Evolutionary conservation across 2,113 vertebrate genomes (phyloP).

Genomic region (Mesocricetus auratus): DNA sequence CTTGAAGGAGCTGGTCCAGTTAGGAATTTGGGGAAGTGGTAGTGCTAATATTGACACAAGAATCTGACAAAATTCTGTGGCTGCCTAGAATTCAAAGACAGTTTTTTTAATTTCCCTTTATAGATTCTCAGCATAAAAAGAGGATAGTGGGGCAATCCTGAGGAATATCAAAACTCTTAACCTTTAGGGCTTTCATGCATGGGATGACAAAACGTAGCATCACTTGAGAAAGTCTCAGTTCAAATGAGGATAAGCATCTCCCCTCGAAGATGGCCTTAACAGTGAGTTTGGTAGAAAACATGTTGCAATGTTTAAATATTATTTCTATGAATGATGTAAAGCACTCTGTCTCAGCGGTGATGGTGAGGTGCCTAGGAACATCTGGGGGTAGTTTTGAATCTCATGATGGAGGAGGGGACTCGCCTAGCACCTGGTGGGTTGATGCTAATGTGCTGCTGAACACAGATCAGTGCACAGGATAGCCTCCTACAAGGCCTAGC

Average conservation of each 20-base stretch:
- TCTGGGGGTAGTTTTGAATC: neutral
- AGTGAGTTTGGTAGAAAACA: neutral
- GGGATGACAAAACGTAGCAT: neutral
- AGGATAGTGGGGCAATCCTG: neutral
- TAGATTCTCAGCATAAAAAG: neutral
- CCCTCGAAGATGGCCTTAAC: neutral
- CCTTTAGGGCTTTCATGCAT: neutral
- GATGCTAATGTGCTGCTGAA: neutral
- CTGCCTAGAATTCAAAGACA: slow-evolving; percentile 2
- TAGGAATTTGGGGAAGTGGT: neutral
- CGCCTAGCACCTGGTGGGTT: neutral
- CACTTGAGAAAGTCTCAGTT: slow-evolving; percentile 11
- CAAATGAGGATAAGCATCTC: neutral
- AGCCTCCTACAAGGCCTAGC: neutral
- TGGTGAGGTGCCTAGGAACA: neutral
- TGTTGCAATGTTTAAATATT: neutral
- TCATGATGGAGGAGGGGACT: neutral
- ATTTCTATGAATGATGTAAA: slow-evolving; percentile 8
- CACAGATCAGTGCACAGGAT: neutral
- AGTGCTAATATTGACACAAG: neutral
- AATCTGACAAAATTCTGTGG: neutral
- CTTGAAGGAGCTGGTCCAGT: neutral
- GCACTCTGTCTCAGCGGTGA: neutral
- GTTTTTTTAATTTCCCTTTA: neutral
- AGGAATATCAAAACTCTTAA: neutral